phyloP scores from a whole-genome alignment of 2,888 invertebrate species.

The Luperina testacea region DNA sequence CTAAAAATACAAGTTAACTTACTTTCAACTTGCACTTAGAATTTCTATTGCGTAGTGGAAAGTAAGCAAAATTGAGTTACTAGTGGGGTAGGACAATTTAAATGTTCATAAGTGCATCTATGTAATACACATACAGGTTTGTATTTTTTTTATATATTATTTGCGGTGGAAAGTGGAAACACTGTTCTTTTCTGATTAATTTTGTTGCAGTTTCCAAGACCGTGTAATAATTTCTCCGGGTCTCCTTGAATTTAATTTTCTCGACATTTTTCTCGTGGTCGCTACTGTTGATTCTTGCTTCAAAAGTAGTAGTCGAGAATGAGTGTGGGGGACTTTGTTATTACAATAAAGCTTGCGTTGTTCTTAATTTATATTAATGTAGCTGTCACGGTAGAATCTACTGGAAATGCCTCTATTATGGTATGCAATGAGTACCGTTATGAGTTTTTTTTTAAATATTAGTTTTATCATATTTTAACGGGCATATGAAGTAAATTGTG shows the following conservation, averaged over 20 bases:
- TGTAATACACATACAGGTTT: background rate
- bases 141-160: no score
- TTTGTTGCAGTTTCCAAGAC: background rate
- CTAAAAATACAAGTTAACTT: constrained; percentile 7
- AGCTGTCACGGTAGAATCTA: no score
- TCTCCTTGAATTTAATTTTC: background rate
- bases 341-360: background rate
- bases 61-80: background rate
- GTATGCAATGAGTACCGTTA: background rate
- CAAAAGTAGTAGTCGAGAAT: background rate
- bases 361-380: background rate
- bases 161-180: background rate
- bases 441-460: background rate
- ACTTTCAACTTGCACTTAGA: background rate
- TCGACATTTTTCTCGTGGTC: background rate
- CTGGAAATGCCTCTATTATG: background rate
- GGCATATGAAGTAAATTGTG: background rate
- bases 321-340: background rate
- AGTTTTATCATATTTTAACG: background rate
- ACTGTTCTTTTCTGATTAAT: background rate
- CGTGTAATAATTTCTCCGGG: background rate
- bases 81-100: background rate
- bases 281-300: background rate
- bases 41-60: background rate
- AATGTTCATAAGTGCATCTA: background rate